These are phyloP conservation scores for Lepus americanus DNA, from an alignment of 2,113 vertebrate species.

Conservation along the genomic window DNA sequence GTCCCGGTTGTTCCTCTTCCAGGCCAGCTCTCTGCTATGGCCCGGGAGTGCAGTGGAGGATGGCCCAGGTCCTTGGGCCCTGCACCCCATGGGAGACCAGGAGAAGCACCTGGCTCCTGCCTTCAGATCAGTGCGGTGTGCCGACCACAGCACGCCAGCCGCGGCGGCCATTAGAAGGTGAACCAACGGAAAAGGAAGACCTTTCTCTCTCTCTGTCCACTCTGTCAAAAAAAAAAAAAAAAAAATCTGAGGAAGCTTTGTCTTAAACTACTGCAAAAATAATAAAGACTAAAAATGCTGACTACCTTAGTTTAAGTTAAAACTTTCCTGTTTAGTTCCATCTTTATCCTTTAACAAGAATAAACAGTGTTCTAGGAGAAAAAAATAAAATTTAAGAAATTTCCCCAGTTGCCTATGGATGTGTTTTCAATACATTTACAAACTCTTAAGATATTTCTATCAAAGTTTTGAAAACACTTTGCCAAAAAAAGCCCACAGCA, in stretches of 20 bases:
- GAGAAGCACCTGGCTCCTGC: too few relatives aligned
- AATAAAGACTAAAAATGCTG: background rate
- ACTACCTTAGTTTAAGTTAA: constrained; percentile 18
- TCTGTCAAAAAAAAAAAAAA: too few relatives aligned
- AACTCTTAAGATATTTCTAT: constrained; percentile 51
- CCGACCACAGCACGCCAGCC: too few relatives aligned
- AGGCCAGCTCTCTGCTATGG: too few relatives aligned
- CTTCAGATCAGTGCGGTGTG: too few relatives aligned
- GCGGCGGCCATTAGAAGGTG: too few relatives aligned
- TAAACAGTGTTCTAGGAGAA: background rate
- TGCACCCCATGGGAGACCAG: too few relatives aligned
- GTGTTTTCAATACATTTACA: constrained; percentile 41
- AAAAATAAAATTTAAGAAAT: background rate
- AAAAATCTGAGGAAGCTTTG: background rate
- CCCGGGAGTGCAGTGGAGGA: too few relatives aligned
- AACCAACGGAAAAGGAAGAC: too few relatives aligned
- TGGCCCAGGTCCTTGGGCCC: too few relatives aligned
- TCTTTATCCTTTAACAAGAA: constrained; percentile 16
- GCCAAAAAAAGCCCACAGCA: constrained; percentile 13
- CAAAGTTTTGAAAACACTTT: constrained; percentile 47
- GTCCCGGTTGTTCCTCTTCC: too few relatives aligned
- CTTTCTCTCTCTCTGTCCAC: too few relatives aligned
- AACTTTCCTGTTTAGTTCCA: background rate
- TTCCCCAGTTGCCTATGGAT: background rate
- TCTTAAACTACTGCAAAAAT: constrained; percentile 15